A percentile compares a stretch with the other conserved stretches of the same genome.
Evolutionary conservation across 1,140 invertebrate genomes (phyloP).

Genomic region (Odontomachus brunneus): DNA sequence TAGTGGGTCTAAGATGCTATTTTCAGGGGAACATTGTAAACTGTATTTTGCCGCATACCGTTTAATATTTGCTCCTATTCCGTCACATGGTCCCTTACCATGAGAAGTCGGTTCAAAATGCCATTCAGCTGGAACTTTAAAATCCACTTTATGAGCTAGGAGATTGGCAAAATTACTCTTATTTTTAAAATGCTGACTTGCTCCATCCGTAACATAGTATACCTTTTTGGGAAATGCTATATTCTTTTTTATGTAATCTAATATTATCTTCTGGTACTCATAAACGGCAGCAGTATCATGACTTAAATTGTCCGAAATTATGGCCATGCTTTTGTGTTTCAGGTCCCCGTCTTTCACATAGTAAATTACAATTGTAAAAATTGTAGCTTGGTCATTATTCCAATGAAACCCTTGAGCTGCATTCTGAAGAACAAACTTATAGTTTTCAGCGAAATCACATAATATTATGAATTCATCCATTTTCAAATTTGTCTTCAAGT

Average conservation of each 20-base stretch:
- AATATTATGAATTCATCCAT: not conserved
- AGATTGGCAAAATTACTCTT: not conserved
- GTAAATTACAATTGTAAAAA: not conserved
- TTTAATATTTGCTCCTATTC: not conserved
- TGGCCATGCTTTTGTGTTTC: not conserved
- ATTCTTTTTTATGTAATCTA: not conserved
- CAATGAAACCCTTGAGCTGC: not conserved
- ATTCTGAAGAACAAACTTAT: not conserved
- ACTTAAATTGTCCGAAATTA: not conserved
- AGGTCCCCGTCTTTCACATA: not conserved
- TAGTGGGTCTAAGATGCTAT: too few species aligned
- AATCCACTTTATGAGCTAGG: not conserved
- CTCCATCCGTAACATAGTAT: not conserved
- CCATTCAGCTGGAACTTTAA: not conserved
- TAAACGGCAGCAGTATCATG: not conserved
- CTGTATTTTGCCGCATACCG: not conserved
- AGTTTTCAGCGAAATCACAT: too few species aligned
- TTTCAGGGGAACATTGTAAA: too few species aligned
- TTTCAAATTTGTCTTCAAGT: too few species aligned
- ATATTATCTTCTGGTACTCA: not conserved
- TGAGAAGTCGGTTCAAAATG: not conserved
- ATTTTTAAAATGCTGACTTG: not conserved
- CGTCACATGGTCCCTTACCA: slow-evolving; percentile 10
- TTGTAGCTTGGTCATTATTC: not conserved
- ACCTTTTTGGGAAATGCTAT: not conserved